These are phyloP conservation scores for Acanthurus lineatus DNA, from an alignment of 2,797 vertebrate genomes.

Conservation along the genomic window DNA sequence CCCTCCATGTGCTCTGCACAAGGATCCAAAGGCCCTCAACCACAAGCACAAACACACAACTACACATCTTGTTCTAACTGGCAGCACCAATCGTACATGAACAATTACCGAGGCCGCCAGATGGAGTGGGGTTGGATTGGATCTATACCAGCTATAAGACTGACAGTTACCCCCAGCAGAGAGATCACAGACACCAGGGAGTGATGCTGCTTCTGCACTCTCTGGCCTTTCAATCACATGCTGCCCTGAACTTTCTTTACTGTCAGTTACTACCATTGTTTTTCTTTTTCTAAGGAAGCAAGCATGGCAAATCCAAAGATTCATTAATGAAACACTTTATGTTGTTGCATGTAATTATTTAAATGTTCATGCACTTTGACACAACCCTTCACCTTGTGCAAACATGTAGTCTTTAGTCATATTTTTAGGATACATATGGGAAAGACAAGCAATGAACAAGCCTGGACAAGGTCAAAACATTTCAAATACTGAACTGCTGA, in stretches of 20 bases:
- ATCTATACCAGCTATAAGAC: conserved; percentile 67
- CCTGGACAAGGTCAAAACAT: neutral
- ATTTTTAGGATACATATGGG: neutral
- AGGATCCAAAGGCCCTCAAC: conserved; percentile 39
- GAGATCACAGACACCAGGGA: conserved; percentile 46
- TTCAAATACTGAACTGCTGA: neutral
- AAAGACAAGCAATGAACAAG: neutral
- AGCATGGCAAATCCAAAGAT: no score
- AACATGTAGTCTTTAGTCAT: no score
- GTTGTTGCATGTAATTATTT: neutral
- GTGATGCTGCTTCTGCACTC: conserved; percentile 35
- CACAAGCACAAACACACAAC: conserved; percentile 23
- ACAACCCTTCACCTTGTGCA: neutral
- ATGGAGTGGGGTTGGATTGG: conserved; percentile 51
- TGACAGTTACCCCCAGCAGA: conserved; percentile 69
- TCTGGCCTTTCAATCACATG: conserved; percentile 28
- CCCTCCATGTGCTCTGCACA: conserved; percentile 44
- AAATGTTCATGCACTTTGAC: neutral
- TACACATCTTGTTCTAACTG: conserved; percentile 38
- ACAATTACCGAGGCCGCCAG: conserved; percentile 65
- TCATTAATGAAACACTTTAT: neutral
- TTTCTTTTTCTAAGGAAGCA: neutral
- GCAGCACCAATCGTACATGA: conserved; percentile 33
- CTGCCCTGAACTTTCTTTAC: conserved; percentile 23
- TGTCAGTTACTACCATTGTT: conserved; percentile 11